Conservation (phyloP, 2,888 invertebrate species). For the Tetheella fluctuosa region DNA sequence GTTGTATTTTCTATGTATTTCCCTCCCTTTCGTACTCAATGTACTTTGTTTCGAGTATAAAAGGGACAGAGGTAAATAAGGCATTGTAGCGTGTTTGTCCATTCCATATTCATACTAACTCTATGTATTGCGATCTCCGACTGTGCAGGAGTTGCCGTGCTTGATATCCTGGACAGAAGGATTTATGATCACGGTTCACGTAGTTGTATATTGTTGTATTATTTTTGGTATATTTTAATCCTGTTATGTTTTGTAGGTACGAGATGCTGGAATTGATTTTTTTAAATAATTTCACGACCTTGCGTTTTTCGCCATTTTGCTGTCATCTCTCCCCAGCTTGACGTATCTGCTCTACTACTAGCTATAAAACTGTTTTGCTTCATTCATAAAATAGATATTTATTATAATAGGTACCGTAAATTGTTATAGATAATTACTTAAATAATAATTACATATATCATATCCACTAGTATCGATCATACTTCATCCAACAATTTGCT, state of each 20-base stretch:
- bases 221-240: neutral
- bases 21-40: neutral
- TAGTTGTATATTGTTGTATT: slow-evolving; percentile 48
- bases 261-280: neutral
- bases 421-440: too few relatives aligned
- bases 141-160: slow-evolving; percentile 53
- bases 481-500: slow-evolving; percentile 52
- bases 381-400: too few relatives aligned
- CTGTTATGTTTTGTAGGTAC: neutral
- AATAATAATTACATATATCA: neutral
- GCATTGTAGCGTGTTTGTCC: neutral
- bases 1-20: neutral
- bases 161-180: slow-evolving; percentile 49
- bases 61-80: neutral
- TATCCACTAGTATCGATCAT: slow-evolving; percentile 14
- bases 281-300: neutral
- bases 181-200: slow-evolving; percentile 48
- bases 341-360: neutral
- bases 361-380: neutral
- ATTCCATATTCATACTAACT: slow-evolving; percentile 30
- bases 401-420: too few relatives aligned
- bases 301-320: too few relatives aligned
- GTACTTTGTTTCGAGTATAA: neutral
- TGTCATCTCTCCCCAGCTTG: too few relatives aligned
- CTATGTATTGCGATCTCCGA: slow-evolving; percentile 41